These are phyloP conservation scores for Syritta pipiens DNA, from an alignment of 2,888 invertebrate genomes.

Conservation along the genomic window DNA sequence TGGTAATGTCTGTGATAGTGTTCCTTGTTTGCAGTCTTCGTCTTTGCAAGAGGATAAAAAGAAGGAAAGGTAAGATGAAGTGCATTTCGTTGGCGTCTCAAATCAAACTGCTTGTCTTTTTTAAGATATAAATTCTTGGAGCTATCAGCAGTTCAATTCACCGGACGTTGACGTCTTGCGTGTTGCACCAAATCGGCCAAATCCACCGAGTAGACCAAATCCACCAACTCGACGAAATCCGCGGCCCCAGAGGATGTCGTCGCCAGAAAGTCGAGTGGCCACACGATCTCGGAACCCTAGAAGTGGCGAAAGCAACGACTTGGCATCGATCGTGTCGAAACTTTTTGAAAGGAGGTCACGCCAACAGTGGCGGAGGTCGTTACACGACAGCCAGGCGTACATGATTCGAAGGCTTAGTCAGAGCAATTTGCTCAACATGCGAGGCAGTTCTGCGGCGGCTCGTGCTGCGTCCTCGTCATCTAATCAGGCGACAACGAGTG, in stretches of 20 bases:
- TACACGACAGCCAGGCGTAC: conserved; percentile 77
- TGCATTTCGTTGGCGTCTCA: too few species aligned
- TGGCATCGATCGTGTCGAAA: conserved; percentile 74
- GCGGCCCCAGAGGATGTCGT: conserved; percentile 14
- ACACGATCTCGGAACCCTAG: too few species aligned
- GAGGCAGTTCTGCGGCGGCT: conserved; percentile 72
- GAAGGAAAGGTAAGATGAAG: conserved; percentile 67
- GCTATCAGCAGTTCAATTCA: not conserved
- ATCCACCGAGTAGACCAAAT: conserved; percentile 68
- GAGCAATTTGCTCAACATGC: conserved; percentile 76
- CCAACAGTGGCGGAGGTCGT: conserved; percentile 76
- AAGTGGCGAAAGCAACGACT: too few species aligned
- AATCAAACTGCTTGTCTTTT: too few species aligned
- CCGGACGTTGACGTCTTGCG: too few species aligned
- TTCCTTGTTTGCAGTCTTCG: too few species aligned
- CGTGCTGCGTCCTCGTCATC: too few species aligned
- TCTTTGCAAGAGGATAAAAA: too few species aligned
- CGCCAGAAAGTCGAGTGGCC: conserved; percentile 49
- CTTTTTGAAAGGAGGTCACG: conserved; percentile 77
- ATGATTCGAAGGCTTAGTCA: conserved; percentile 77
- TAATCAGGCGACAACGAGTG: conserved; percentile 3
- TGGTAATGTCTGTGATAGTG: too few species aligned
- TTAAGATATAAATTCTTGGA: too few species aligned
- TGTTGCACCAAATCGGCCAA: not conserved
- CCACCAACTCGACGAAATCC: conserved; percentile 56